These are phyloP conservation scores for Drosophila anceps DNA, from an alignment of 2,888 invertebrate species.

Conservation along the genomic window DNA sequence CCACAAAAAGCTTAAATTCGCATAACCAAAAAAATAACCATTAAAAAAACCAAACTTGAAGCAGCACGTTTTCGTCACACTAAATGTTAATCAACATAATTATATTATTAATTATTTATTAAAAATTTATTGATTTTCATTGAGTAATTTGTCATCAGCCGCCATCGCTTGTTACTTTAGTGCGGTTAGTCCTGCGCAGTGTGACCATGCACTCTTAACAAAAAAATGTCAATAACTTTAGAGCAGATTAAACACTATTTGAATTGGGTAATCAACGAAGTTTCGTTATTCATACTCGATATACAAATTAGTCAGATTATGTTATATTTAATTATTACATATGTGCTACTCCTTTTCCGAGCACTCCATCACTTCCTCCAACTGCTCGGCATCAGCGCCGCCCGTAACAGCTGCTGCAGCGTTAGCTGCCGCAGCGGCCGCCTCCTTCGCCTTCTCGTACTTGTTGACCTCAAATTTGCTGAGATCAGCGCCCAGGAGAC, in stretches of 20 bases:
- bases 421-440: slow-evolving; percentile 69
- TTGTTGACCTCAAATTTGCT: slow-evolving; percentile 89
- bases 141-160: neutral
- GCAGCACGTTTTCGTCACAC: neutral
- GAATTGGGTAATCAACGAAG: neutral
- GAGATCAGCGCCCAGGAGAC: slow-evolving; percentile 94
- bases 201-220: neutral
- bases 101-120: too few relatives aligned
- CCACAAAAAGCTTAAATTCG: neutral
- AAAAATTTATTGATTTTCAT: too few relatives aligned
- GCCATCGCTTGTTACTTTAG: neutral
- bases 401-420: slow-evolving; percentile 22
- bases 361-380: neutral
- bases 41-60: neutral
- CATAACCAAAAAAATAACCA: neutral
- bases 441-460: slow-evolving; percentile 88
- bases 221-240: neutral
- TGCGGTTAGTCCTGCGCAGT: neutral
- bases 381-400: neutral
- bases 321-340: neutral
- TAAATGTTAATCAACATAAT: too few relatives aligned
- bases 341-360: slow-evolving; percentile 2
- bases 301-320: neutral
- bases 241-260: neutral
- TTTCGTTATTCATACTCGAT: neutral